These are phyloP conservation scores for Chondrilla cf. caribensis DNA, from an alignment of 37 sponge, comb jelly and placozoan species.

Conservation along the genomic window DNA sequence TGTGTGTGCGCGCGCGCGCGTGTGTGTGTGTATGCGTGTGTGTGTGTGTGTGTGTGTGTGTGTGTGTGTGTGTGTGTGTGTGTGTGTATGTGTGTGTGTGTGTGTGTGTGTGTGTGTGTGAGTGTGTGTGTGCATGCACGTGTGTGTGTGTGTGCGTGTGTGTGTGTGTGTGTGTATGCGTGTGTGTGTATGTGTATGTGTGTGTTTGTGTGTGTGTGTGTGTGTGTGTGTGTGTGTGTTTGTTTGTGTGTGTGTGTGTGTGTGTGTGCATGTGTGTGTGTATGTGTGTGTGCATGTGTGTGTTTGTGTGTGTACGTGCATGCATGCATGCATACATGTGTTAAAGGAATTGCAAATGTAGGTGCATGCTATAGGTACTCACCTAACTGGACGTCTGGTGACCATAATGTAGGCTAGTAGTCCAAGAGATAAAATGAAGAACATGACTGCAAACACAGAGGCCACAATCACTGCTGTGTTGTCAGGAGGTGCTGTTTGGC, in stretches of 20 bases:
- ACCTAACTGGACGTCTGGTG: not conserved
- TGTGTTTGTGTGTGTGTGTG: constrained; percentile 30
- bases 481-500: not conserved
- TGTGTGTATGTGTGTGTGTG: constrained; percentile 34
- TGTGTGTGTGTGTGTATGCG: constrained; percentile 48
- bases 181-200: constrained; percentile 32
- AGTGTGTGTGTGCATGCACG: constrained; percentile 36
- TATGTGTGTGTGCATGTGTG: too few species aligned
- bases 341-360: too few species aligned
- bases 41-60: constrained; percentile 18
- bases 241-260: too few species aligned
- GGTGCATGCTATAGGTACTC: too few species aligned
- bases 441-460: not conserved
- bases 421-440: not conserved
- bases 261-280: too few species aligned
- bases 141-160: constrained; percentile 18
- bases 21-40: constrained; percentile 32
- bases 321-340: too few species aligned
- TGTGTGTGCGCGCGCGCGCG: not conserved
- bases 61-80: constrained; percentile 34
- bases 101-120: constrained; percentile 32
- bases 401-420: not conserved
- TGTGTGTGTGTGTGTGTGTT: not conserved
- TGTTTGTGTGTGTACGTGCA: too few species aligned
- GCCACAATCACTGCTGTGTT: not conserved